Percentiles rank a stretch among this genome's conserved stretches.
Evolutionary conservation across 2,113 vertebrate genomes (phyloP).

Genomic region (Aepyceros melampus): DNA sequence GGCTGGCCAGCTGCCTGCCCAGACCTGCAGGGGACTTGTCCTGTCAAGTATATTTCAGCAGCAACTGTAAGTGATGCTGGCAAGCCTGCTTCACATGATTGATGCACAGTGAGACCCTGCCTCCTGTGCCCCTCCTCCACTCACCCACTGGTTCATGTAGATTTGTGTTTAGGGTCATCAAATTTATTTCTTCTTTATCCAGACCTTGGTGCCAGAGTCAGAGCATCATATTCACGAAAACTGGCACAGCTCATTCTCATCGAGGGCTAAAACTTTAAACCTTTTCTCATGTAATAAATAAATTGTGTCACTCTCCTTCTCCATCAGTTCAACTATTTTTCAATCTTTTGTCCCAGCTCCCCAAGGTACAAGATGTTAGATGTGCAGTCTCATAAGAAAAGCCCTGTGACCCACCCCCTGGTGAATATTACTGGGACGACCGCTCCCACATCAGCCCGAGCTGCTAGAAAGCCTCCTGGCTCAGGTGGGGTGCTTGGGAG

Average conservation of each 20-base stretch:
- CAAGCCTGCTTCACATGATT: background rate
- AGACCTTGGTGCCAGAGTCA: background rate
- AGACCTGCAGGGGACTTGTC: background rate
- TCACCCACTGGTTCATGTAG: background rate
- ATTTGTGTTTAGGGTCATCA: background rate
- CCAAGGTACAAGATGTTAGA: background rate
- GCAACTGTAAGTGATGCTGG: background rate
- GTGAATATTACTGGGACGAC: rapidly evolving
- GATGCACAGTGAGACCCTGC: background rate
- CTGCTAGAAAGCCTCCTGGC: background rate
- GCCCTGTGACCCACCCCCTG: background rate
- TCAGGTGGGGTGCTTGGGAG: background rate
- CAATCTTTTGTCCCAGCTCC: background rate
- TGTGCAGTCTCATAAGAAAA: background rate
- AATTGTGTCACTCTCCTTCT: background rate
- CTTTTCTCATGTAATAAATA: background rate
- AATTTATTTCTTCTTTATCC: background rate
- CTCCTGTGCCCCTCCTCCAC: background rate
- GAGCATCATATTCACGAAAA: background rate
- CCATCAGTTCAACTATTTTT: background rate
- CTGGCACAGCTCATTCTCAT: background rate
- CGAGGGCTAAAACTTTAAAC: background rate
- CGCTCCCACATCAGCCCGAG: rapidly evolving
- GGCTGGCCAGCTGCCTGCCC: background rate
- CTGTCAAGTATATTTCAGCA: background rate